phyloP scores from a whole-genome alignment of 2,888 invertebrate species.

The Brachynemurus nebulosus region DNA sequence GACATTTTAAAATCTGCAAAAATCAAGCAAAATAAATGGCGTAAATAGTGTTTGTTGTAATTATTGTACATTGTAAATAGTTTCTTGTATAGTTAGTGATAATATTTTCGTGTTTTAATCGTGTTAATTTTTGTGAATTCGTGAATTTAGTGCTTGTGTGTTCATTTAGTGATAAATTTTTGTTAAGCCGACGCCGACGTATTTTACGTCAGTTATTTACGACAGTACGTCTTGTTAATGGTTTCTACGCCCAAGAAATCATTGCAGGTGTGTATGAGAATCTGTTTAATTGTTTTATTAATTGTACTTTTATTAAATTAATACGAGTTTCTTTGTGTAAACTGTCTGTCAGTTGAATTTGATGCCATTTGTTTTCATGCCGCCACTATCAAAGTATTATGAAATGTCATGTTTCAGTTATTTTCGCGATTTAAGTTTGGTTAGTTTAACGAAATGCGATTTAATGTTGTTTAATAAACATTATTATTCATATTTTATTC shows the following conservation, averaged over 20 bases:
- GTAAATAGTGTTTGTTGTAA: conserved; percentile 46
- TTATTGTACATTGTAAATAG: conserved; percentile 60
- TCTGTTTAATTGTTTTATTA: conserved; percentile 5
- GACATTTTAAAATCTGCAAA: conserved; percentile 38
- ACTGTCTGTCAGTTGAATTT: conserved; percentile 36
- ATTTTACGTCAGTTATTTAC: conserved; percentile 35
- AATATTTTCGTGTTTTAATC: conserved; percentile 44
- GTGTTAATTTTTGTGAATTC: conserved; percentile 40
- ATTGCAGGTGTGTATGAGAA: conserved; percentile 26
- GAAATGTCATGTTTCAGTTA: conserved; percentile 28
- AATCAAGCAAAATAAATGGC: conserved; percentile 53
- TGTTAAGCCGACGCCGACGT: conserved; percentile 44
- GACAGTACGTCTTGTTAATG: conserved; percentile 32
- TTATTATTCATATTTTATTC: too few relatives aligned
- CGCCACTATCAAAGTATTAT: conserved; percentile 25
- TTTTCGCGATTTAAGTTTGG: conserved; percentile 4
- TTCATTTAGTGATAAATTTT: conserved; percentile 44
- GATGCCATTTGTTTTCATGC: conserved; percentile 36
- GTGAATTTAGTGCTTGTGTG: conserved; percentile 41
- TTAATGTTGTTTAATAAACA: too few relatives aligned
- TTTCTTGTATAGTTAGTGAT: conserved; percentile 58
- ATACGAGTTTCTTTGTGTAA: conserved; percentile 36
- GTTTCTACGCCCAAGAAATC: conserved; percentile 23
- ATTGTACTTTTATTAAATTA: conserved; percentile 19
- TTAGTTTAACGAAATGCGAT: too few relatives aligned